Percentiles rank a stretch among this genome's conserved stretches.
phyloP scores from a whole-genome alignment of 2,113 vertebrate species.

The Catagonus wagneri region DNA sequence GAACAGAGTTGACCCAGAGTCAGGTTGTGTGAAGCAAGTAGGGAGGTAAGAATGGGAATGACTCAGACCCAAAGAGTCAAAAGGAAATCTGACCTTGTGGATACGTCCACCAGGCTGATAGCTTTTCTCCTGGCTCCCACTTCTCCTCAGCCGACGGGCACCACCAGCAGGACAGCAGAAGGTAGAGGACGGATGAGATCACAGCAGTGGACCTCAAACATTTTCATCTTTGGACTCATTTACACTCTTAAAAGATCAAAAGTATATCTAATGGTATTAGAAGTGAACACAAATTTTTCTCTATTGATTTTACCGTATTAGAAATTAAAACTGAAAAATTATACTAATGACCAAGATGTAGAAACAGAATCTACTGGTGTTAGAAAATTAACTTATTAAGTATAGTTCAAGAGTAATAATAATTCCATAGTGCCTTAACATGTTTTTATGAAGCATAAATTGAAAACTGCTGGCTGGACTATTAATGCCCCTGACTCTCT shows the following conservation, averaged over 20 bases:
- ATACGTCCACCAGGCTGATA: neutral
- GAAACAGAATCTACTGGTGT: neutral
- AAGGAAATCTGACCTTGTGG: neutral
- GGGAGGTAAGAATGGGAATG: neutral
- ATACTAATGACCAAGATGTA: neutral
- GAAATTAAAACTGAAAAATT: neutral
- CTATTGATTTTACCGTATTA: neutral
- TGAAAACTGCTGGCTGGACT: neutral
- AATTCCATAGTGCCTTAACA: neutral
- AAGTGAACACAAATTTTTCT: neutral
- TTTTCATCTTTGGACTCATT: neutral
- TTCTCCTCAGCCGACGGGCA: neutral
- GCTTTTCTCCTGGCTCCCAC: neutral
- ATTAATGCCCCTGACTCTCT: neutral
- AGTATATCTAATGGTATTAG: neutral
- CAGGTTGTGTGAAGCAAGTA: neutral
- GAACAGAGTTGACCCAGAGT: neutral
- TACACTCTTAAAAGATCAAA: neutral
- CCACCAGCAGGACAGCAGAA: neutral
- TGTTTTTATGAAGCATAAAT: neutral
- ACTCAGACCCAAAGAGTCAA: neutral
- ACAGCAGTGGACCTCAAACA: neutral
- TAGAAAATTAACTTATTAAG: neutral
- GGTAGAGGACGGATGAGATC: neutral
- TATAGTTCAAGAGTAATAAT: neutral